Evolutionary conservation across 2,888 invertebrate genomes (phyloP).

Genomic region (Euspilapteryx auroguttella): DNA sequence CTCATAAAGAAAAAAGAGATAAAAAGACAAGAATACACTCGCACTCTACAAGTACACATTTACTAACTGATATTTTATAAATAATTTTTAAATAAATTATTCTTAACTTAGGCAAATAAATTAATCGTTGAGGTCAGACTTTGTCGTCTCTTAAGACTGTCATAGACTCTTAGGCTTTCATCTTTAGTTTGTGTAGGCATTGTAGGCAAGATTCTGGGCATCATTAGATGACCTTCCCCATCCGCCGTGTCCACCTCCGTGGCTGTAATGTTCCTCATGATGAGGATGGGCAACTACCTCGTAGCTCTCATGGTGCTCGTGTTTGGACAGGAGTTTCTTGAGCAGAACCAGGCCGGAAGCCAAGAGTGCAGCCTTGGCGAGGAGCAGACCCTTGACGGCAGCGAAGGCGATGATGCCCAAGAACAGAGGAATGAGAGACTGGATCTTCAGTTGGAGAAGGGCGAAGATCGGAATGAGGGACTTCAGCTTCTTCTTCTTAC

Average conservation of each 20-base stretch:
- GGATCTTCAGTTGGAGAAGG: conserved; percentile 77
- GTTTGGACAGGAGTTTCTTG: conserved; percentile 72
- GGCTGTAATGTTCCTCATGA: conserved; percentile 60
- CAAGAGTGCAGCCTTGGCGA: conserved; percentile 81
- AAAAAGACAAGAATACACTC: conserved; percentile 8
- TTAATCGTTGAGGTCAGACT: conserved; percentile 37
- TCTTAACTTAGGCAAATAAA: conserved; percentile 40
- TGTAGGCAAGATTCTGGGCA: conserved; percentile 73
- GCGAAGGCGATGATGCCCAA: conserved; percentile 74
- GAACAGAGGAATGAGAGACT: conserved; percentile 75
- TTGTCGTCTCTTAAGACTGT: conserved; percentile 14
- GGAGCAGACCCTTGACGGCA: conserved; percentile 81
- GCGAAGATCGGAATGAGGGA: conserved; percentile 74
- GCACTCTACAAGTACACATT: conserved; percentile 8
- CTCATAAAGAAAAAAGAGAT: too few relatives aligned
- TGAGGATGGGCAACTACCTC: conserved; percentile 76
- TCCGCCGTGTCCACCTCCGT: conserved; percentile 56
- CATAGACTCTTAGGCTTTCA: too few relatives aligned
- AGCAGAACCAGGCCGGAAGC: conserved; percentile 70
- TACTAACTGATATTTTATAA: conserved; percentile 5
- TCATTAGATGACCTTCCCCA: conserved; percentile 70
- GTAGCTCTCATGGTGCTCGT: conserved; percentile 69
- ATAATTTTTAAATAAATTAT: conserved; percentile 20
- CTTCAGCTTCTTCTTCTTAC: conserved; percentile 80
- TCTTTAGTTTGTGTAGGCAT: conserved; percentile 61